Evolutionary conservation across 2,888 invertebrate genomes (phyloP).

Genomic region (Nesidiocoris tenuis): DNA sequence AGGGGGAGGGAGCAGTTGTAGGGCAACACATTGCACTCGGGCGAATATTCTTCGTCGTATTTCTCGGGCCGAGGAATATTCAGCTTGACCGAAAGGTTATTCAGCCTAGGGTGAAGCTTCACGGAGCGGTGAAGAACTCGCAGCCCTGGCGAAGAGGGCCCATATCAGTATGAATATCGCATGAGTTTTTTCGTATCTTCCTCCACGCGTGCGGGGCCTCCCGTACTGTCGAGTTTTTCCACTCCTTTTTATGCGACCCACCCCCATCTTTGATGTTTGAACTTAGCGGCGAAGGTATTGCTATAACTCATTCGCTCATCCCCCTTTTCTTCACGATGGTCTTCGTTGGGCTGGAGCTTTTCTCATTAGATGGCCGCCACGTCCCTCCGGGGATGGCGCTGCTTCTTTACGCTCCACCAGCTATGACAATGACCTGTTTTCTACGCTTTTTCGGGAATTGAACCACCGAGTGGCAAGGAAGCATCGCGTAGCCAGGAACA

Average conservation of each 20-base stretch:
- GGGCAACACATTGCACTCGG: not conserved
- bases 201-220: not conserved
- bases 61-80: not conserved
- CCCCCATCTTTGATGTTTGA: not conserved
- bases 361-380: not conserved
- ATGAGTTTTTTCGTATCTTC: not conserved
- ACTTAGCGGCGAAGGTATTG: not conserved
- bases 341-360: not conserved
- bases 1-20: not conserved
- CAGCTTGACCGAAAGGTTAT: not conserved
- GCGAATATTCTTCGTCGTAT: not conserved
- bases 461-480: too few species aligned
- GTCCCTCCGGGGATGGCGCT: not conserved
- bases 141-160: not conserved
- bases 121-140: not conserved
- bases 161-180: not conserved
- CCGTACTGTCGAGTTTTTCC: not conserved
- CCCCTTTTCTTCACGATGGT: not conserved
- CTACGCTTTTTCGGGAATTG: too few species aligned
- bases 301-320: not conserved
- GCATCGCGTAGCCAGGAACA: too few species aligned
- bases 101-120: not conserved
- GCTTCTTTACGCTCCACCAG: not conserved
- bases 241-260: not conserved
- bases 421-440: too few species aligned